These are phyloP conservation scores for Drosophila barbarae DNA, from an alignment of 2,888 invertebrate genomes.

Conservation along the genomic window DNA sequence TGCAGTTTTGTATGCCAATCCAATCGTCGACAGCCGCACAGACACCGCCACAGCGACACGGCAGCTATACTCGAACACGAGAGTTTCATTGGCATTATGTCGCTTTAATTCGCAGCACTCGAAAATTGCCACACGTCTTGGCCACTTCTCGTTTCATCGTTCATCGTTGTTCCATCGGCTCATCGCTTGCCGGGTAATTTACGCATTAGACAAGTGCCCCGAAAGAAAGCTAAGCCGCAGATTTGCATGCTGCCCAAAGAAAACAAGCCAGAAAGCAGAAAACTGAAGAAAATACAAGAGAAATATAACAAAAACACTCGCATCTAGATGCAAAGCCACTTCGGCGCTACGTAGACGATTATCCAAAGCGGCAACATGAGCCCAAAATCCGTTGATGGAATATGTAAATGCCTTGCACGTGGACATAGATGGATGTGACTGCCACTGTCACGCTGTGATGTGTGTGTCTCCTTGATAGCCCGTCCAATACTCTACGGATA, in stretches of 20 bases:
- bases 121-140: conserved; percentile 43
- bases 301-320: conserved; percentile 25
- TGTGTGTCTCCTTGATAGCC: background rate
- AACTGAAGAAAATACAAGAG: background rate
- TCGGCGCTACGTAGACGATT: conserved; percentile 17
- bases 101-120: conserved; percentile 45
- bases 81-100: conserved; percentile 61
- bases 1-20: conserved; percentile 64
- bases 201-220: conserved; percentile 68
- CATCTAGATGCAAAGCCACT: conserved; percentile 59
- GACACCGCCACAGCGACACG: background rate
- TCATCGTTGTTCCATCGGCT: conserved; percentile 4
- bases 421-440: conserved; percentile 47
- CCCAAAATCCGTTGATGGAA: conserved; percentile 38
- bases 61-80: conserved; percentile 21
- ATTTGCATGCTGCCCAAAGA: conserved; percentile 57
- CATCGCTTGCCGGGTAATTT: conserved; percentile 55
- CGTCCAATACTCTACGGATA: background rate
- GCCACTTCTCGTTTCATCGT: conserved; percentile 15
- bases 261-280: conserved; percentile 11
- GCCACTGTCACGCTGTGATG: conserved; percentile 14
- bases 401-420: conserved; percentile 61
- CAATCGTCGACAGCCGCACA: conserved; percentile 42
- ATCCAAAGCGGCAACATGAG: conserved; percentile 30
- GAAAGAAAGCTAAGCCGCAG: conserved; percentile 64